Conservation (phyloP, 2,113 vertebrate species). For the Ailuropoda melanoleuca region DNA sequence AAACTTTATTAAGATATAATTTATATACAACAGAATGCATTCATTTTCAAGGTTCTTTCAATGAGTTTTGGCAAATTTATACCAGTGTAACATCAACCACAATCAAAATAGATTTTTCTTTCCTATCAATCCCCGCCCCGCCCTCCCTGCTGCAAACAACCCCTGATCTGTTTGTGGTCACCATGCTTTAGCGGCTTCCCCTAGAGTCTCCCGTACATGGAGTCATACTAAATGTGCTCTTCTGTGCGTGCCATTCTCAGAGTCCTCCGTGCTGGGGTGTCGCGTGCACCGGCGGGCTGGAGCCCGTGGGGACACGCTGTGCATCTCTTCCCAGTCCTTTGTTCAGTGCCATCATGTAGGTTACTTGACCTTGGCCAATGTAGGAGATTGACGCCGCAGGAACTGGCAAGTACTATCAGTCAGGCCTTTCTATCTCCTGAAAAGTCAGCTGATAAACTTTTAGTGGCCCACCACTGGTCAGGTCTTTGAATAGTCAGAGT, state of each 20-base stretch:
- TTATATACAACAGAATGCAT: neutral
- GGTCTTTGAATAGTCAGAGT: neutral
- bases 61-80: neutral
- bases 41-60: neutral
- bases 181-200: rapidly evolving
- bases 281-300: rapidly evolving
- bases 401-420: rapidly evolving
- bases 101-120: rapidly evolving
- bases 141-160: neutral
- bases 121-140: rapidly evolving
- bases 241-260: rapidly evolving
- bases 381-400: rapidly evolving
- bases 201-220: rapidly evolving
- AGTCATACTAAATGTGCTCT: rapidly evolving
- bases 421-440: neutral
- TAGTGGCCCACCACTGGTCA: rapidly evolving
- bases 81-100: too few species aligned
- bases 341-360: rapidly evolving
- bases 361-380: rapidly evolving
- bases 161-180: neutral
- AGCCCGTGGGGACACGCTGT: rapidly evolving
- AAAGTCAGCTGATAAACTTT: rapidly evolving
- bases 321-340: rapidly evolving
- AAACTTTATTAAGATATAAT: neutral
- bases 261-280: rapidly evolving